A percentile compares a stretch with the other conserved stretches of the same genome.
These are phyloP conservation scores for Diachrysia chrysitis DNA, from an alignment of 2,888 invertebrate species.

Conservation along the genomic window DNA sequence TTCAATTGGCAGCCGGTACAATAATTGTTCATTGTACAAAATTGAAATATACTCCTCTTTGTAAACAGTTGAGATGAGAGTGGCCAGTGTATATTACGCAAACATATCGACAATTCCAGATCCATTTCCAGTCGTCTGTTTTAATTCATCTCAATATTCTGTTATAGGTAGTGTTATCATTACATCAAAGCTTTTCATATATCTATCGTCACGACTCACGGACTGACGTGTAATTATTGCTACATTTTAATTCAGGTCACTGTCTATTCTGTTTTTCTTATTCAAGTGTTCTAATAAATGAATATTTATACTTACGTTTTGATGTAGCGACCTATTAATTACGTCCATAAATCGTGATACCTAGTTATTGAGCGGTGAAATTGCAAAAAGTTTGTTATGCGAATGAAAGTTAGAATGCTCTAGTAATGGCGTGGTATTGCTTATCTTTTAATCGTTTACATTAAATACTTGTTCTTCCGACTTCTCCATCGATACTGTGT, in stretches of 20 bases:
- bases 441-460: slow-evolving; percentile 41
- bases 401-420: slow-evolving; percentile 63
- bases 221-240: slow-evolving; percentile 3
- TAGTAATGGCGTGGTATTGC: slow-evolving; percentile 62
- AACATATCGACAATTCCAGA: slow-evolving; percentile 10
- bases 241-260: slow-evolving; percentile 17
- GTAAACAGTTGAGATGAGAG: slow-evolving; percentile 33
- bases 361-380: slow-evolving; percentile 34
- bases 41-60: slow-evolving; percentile 66
- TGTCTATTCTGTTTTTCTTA: slow-evolving; percentile 22
- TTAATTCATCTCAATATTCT: background rate
- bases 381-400: slow-evolving; percentile 50
- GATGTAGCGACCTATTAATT: slow-evolving; percentile 20
- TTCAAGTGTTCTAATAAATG: background rate
- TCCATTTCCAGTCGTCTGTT: background rate
- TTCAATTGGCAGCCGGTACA: slow-evolving; percentile 69
- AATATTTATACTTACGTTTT: slow-evolving; percentile 18
- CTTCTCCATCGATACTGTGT: slow-evolving; percentile 10
- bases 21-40: slow-evolving; percentile 71
- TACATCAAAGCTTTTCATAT: background rate
- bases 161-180: background rate
- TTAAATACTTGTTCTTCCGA: slow-evolving; percentile 27
- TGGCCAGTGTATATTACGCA: slow-evolving; percentile 34
- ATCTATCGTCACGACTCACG: background rate
- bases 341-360: slow-evolving; percentile 30